These are phyloP conservation scores for Melospiza georgiana DNA, from an alignment of 2,113 vertebrate genomes.

Conservation along the genomic window DNA sequence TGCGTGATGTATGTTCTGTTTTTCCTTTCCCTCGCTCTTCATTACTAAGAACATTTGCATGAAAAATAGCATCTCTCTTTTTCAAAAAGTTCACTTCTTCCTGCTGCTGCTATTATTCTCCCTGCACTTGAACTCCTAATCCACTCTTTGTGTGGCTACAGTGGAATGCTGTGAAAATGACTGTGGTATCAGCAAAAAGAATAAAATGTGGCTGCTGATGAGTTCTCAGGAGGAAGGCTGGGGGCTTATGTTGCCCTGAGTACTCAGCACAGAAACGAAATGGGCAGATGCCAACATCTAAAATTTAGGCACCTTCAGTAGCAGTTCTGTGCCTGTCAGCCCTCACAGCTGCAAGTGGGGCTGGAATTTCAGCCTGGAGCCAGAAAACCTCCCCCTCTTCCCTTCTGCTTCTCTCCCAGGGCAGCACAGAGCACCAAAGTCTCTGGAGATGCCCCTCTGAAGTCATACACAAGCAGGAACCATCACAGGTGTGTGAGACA, in stretches of 20 bases:
- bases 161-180: slow-evolving; percentile 10
- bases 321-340: neutral
- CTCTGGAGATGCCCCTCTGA: neutral
- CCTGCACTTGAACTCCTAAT: slow-evolving; percentile 28
- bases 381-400: neutral
- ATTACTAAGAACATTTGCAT: slow-evolving; percentile 59
- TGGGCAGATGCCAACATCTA: neutral
- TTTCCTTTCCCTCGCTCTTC: slow-evolving; percentile 33
- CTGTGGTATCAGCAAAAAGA: neutral
- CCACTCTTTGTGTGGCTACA: neutral
- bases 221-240: neutral
- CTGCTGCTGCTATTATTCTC: slow-evolving; percentile 12
- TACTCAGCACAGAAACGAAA: neutral
- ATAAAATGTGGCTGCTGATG: neutral
- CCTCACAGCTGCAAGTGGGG: neutral
- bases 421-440: neutral
- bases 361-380: neutral
- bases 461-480: neutral
- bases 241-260: neutral
- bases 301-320: neutral
- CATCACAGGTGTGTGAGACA: neutral
- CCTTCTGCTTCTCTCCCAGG: neutral
- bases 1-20: slow-evolving; percentile 27
- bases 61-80: slow-evolving; percentile 43
- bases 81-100: slow-evolving; percentile 33